Evolutionary conservation across 2,113 vertebrate genomes (phyloP).

Genomic region (Sylvicapra grimmia): DNA sequence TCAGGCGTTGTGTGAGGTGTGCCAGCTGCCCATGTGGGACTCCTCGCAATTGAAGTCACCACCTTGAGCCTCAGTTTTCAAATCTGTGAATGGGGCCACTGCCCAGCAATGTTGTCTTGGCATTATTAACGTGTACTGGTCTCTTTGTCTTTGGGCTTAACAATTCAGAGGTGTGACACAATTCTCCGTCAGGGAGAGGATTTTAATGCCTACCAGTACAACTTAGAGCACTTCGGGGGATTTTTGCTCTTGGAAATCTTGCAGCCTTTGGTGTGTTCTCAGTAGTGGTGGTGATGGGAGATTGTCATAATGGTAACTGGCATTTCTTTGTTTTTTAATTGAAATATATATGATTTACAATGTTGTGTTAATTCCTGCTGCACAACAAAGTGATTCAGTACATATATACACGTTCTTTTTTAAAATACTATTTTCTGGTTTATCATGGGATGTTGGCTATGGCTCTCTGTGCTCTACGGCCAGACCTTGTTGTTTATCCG

Average conservation of each 20-base stretch:
- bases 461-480: not conserved
- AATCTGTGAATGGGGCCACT: not conserved
- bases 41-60: rapidly evolving
- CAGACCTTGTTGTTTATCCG: not conserved
- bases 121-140: rapidly evolving
- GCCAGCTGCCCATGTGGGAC: rapidly evolving
- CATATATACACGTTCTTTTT: not conserved
- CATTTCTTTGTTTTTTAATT: not conserved
- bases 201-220: rapidly evolving
- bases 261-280: not conserved
- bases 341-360: not conserved
- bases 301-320: not conserved
- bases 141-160: not conserved
- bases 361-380: not conserved
- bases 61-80: not conserved
- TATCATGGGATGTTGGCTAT: not conserved
- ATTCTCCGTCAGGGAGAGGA: not conserved
- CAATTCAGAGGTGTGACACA: rapidly evolving
- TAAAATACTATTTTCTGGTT: not conserved
- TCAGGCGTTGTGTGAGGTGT: rapidly evolving
- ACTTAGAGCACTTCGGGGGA: rapidly evolving
- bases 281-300: rapidly evolving
- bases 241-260: not conserved
- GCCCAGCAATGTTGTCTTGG: rapidly evolving
- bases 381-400: not conserved